Evolutionary conservation across 2,797 vertebrate genomes (phyloP).

Genomic region (Sebastes miniatus): DNA sequence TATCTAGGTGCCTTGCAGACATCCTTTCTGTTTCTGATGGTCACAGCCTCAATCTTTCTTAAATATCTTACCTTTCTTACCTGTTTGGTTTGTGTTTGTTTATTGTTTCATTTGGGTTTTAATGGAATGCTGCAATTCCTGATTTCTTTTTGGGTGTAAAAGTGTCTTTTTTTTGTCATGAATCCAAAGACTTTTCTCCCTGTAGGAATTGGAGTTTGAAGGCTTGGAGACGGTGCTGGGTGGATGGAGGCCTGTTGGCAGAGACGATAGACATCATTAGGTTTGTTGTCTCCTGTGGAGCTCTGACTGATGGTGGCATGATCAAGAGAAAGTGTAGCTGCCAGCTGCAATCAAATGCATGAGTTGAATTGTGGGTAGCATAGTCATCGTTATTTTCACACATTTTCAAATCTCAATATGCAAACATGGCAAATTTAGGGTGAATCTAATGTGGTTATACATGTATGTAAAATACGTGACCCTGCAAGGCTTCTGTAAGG

Average conservation of each 20-base stretch:
- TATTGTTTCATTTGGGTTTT: neutral
- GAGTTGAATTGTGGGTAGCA: neutral
- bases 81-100: neutral
- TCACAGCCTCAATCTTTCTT: neutral
- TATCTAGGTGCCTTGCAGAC: neutral
- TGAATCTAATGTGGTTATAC: neutral
- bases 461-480: neutral
- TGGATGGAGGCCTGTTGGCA: neutral
- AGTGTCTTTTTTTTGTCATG: neutral
- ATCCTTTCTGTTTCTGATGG: neutral
- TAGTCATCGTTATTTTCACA: neutral
- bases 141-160: neutral
- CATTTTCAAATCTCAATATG: neutral
- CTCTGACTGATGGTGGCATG: constrained; percentile 7
- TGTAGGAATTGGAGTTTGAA: neutral
- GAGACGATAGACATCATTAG: constrained; percentile 2
- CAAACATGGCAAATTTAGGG: neutral
- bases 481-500: neutral
- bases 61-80: neutral
- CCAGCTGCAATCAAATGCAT: neutral
- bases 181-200: neutral
- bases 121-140: neutral
- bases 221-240: neutral
- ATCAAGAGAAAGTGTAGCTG: neutral
- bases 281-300: constrained; percentile 8